Evolutionary conservation across 2,797 vertebrate species (phyloP).

Genomic region (Crocidura indochinensis): DNA sequence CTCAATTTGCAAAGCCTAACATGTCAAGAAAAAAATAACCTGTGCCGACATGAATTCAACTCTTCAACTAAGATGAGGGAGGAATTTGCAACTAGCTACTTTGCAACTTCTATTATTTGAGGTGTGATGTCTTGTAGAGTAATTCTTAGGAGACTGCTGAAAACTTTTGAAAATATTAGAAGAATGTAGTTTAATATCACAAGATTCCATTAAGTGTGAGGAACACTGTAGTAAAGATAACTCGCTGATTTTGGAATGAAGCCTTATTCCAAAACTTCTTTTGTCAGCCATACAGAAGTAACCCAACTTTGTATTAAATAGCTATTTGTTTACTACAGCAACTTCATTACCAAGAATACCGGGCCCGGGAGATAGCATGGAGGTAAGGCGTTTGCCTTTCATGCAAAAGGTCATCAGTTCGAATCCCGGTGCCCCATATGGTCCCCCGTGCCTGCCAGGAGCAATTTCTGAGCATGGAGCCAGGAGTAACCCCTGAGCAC

Average conservation of each 20-base stretch:
- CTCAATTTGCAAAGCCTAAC: slow-evolving; percentile 60
- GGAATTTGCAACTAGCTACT: no score
- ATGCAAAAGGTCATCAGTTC: no score
- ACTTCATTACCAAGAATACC: slow-evolving; percentile 75
- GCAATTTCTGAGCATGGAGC: no score
- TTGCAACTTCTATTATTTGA: neutral
- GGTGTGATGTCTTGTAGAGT: slow-evolving; percentile 6
- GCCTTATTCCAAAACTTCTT: slow-evolving; percentile 57
- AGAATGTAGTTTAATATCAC: slow-evolving; percentile 36
- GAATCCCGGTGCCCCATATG: no score
- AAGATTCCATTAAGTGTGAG: slow-evolving; percentile 55
- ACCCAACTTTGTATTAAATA: slow-evolving; percentile 67
- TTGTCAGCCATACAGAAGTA: slow-evolving; percentile 45
- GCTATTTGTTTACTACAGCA: slow-evolving; percentile 70
- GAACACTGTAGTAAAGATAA: slow-evolving; percentile 55
- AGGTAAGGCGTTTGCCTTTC: no score
- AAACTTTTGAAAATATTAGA: slow-evolving; percentile 51
- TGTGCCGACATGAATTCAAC: slow-evolving; percentile 43
- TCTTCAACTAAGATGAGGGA: slow-evolving; percentile 6
- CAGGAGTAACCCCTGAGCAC: no score
- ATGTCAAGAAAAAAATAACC: neutral
- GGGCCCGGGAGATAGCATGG: no score
- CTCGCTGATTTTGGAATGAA: slow-evolving; percentile 70
- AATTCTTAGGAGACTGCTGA: slow-evolving; percentile 52
- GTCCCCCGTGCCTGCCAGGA: no score